Base-by-base conservation (phyloP, 2,888 invertebrate species). In the Drosophila helvetica region DNA sequence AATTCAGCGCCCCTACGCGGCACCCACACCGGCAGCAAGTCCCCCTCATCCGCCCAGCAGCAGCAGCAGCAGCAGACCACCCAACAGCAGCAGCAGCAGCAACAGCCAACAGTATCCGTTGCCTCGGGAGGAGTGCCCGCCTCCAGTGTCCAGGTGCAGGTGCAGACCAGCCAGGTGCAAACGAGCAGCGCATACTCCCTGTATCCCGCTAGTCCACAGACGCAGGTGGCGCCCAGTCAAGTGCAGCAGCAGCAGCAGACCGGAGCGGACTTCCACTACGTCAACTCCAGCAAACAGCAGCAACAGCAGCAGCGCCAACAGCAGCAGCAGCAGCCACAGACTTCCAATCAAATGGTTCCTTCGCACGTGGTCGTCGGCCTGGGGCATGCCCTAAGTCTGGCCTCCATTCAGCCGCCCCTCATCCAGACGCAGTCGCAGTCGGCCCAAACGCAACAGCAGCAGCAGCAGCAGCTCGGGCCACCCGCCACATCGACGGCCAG, bases 181-280 rank as follows among this genome's bases (percentile, higher is more conserved):
- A 96, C 96, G 78, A 94, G 94, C 78, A 94, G 94, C 90, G 87
- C 89, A 65, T 97, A 96, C 93, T 95, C 96, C 92, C 96, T 96
- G 96, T 92, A 91, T 89, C 85, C 92, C 89, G 92, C 92, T 90
- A 92, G 92, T 92, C 92, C 92, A 80, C 91, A 91, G 74, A 88
- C 90, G 69, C 89, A 83, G 74, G 87, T 86, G 70, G 84, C 86
- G 55, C 83, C 86, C 73, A 74, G 86, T 63, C 72, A 73, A 51
- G 61, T 17, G 57, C 53, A 83, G 64, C 85, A 83, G 68, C 87
- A 73, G 56, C 85, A 87, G 80, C 85, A 81, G 43, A 53, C 86
- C 2, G 79, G 70, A 22, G 55, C 67, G 19, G 79, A 90, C 66
- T 88, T 90, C 75, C 86, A 90, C 76, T 88, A 90, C 64, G 89